A percentile compares a stretch with the other conserved stretches of the same genome.
Conservation (phyloP, 2,888 invertebrate genomes). For the Drosophila incognita region DNA sequence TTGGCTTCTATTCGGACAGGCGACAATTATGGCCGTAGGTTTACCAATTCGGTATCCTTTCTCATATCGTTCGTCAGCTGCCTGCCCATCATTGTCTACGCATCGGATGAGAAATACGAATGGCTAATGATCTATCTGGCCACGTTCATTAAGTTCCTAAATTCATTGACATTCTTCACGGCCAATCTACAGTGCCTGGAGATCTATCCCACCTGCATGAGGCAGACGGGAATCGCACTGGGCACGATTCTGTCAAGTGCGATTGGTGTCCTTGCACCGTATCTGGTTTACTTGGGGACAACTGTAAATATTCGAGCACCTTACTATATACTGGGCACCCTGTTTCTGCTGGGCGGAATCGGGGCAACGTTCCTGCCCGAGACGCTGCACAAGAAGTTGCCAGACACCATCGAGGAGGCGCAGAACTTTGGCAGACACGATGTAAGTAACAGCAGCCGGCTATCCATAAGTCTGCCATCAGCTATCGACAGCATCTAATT, state of each 20-base stretch:
- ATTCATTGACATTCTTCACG: slow-evolving; percentile 87
- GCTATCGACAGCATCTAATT: slow-evolving; percentile 61
- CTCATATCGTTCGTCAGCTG: slow-evolving; percentile 84
- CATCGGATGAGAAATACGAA: slow-evolving; percentile 82
- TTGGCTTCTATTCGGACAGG: slow-evolving; percentile 67
- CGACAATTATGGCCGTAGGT: slow-evolving; percentile 86
- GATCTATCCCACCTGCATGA: slow-evolving; percentile 88
- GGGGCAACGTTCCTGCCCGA: slow-evolving; percentile 87
- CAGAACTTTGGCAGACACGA: slow-evolving; percentile 86
- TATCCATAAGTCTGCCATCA: slow-evolving; percentile 9
- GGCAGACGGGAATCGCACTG: slow-evolving; percentile 88
- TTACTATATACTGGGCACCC: slow-evolving; percentile 84
- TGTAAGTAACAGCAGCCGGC: slow-evolving; percentile 63
- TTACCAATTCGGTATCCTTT: slow-evolving; percentile 86
- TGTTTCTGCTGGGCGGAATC: slow-evolving; percentile 85
- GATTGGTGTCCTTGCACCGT: slow-evolving; percentile 87
- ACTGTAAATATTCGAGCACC: slow-evolving; percentile 85
- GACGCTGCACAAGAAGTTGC: slow-evolving; percentile 87
- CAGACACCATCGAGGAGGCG: slow-evolving; percentile 88
- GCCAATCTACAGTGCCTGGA: slow-evolving; percentile 88
- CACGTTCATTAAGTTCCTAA: slow-evolving; percentile 86
- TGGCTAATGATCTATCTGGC: slow-evolving; percentile 83
- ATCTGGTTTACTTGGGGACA: slow-evolving; percentile 87
- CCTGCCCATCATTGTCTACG: slow-evolving; percentile 84
- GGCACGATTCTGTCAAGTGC: slow-evolving; percentile 87